Evolutionary conservation across 1,140 invertebrate species (phyloP).

Genomic region (Tetraneura akinire): DNA sequence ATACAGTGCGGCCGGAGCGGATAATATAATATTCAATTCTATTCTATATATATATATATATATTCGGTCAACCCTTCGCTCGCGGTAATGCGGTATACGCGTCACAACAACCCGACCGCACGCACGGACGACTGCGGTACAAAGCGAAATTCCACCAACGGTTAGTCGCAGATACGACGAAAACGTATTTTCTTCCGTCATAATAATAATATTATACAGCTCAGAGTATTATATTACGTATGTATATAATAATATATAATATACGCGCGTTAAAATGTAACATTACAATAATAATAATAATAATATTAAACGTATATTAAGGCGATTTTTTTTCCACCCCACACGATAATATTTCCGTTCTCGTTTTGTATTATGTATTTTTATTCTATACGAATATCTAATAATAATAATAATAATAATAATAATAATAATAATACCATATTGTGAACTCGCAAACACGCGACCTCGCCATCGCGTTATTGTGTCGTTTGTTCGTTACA

Average conservation of each 20-base stretch:
- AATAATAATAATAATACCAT: no score
- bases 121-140: neutral
- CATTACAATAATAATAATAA: neutral
- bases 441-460: no score
- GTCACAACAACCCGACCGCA: no score
- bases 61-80: slow-evolving; percentile 13
- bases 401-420: no score
- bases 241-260: neutral
- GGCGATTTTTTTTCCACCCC: neutral
- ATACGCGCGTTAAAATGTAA: neutral
- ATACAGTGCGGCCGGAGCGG: neutral
- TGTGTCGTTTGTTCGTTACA: no score
- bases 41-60: no score
- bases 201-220: no score
- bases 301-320: neutral
- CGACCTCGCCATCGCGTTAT: no score
- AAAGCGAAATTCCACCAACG: neutral
- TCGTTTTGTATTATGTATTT: no score
- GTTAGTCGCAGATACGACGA: neutral
- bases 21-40: slow-evolving; percentile 19
- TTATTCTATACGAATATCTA: no score
- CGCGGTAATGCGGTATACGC: no score
- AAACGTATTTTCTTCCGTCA: no score
- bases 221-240: neutral
- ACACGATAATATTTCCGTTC: neutral